A percentile compares a stretch with the other conserved stretches of the same genome.
Conservation (phyloP, 2,888 invertebrate genomes). For the Chesias legatella region DNA sequence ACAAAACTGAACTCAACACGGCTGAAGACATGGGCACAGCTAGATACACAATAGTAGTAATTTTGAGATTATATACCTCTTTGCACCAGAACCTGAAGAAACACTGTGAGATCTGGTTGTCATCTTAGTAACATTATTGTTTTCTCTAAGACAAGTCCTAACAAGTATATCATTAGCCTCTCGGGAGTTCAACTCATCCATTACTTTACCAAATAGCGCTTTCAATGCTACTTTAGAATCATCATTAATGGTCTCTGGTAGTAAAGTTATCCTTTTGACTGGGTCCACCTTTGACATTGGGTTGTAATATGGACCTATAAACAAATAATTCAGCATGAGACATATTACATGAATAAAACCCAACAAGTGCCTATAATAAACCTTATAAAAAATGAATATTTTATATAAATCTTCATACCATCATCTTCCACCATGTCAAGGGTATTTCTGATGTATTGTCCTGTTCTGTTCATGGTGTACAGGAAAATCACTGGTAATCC, state of each 20-base stretch:
- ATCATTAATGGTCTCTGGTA: slow-evolving; percentile 85
- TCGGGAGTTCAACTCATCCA: slow-evolving; percentile 85
- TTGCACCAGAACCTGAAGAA: slow-evolving; percentile 54
- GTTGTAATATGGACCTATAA: slow-evolving; percentile 79
- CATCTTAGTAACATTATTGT: slow-evolving; percentile 62
- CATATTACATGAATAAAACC: too few relatives aligned
- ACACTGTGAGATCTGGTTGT: slow-evolving; percentile 61
- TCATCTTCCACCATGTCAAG: slow-evolving; percentile 84
- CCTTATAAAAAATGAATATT: too few relatives aligned
- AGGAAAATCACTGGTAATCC: slow-evolving; percentile 89
- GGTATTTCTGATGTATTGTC: slow-evolving; percentile 83
- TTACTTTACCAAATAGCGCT: slow-evolving; percentile 81
- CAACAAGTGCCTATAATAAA: too few relatives aligned
- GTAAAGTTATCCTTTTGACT: slow-evolving; percentile 86
- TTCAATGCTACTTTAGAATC: slow-evolving; percentile 84
- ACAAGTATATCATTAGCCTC: slow-evolving; percentile 92
- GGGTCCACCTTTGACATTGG: slow-evolving; percentile 83
- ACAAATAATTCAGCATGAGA: slow-evolving; percentile 12
- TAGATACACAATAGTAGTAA: too few relatives aligned
- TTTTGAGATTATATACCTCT: slow-evolving; percentile 45
- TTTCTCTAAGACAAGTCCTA: slow-evolving; percentile 85
- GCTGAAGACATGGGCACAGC: too few relatives aligned
- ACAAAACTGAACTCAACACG: too few relatives aligned
- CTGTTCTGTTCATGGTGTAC: slow-evolving; percentile 85
- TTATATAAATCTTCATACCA: too few relatives aligned